Percentiles rank a stretch among this genome's conserved stretches.
phyloP scores from a whole-genome alignment of 2,888 invertebrate genomes.

The Allacma fusca region DNA sequence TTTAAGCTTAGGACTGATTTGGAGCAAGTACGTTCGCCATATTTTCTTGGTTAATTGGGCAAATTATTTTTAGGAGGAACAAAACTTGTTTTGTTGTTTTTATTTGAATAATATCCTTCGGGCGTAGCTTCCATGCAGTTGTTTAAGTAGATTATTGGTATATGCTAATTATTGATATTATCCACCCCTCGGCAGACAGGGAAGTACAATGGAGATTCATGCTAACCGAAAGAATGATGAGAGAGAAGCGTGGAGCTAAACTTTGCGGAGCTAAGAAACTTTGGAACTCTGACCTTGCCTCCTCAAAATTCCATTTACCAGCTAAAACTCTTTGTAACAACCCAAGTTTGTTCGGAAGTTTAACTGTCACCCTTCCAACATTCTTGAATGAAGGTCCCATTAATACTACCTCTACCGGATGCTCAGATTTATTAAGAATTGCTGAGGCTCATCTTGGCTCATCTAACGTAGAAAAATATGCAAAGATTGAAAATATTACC shows the following conservation, averaged over 20 bases:
- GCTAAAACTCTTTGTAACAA: slow-evolving; percentile 20
- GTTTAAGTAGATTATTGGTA: too few relatives aligned
- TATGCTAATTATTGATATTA: too few relatives aligned
- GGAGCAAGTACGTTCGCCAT: not conserved
- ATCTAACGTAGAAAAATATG: not conserved
- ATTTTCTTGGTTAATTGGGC: too few relatives aligned
- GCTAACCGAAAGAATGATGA: slow-evolving; percentile 53
- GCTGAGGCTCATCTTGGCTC: not conserved
- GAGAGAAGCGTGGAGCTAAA: slow-evolving; percentile 47
- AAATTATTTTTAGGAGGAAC: too few relatives aligned
- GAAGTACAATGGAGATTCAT: slow-evolving; percentile 57
- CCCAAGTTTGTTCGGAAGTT: slow-evolving; percentile 41
- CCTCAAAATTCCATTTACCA: not conserved
- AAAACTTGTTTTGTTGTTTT: too few relatives aligned
- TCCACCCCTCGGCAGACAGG: too few relatives aligned
- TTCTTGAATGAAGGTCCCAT: not conserved
- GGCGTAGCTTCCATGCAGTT: too few relatives aligned
- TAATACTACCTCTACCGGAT: not conserved
- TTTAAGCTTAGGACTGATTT: too few relatives aligned
- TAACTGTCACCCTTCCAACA: slow-evolving; percentile 45
- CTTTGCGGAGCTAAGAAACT: slow-evolving; percentile 49
- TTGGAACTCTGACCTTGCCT: slow-evolving; percentile 43
- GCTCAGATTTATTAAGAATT: slow-evolving; percentile 48
- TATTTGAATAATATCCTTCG: too few relatives aligned
- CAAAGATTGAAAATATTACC: not conserved